phyloP scores from a whole-genome alignment of 2,113 vertebrate genomes.

The Paralichthys olivaceus region DNA sequence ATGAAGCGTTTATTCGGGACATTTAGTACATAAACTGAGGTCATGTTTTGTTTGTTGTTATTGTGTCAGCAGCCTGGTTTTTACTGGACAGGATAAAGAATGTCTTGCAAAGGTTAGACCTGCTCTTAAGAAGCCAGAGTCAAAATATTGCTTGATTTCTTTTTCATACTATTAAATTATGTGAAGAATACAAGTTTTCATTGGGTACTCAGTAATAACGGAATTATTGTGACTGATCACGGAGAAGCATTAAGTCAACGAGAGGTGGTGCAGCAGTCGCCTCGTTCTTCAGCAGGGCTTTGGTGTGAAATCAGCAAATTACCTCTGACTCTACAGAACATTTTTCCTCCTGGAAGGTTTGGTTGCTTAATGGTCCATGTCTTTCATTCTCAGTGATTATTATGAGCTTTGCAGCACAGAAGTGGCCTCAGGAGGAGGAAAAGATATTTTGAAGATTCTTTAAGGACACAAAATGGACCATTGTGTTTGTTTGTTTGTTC shows the following conservation, averaged over 20 bases:
- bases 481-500: not conserved
- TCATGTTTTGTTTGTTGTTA: not conserved
- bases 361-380: not conserved
- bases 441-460: not conserved
- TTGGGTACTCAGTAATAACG: too few species aligned
- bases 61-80: not conserved
- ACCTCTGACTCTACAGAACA: too few species aligned
- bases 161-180: not conserved
- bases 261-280: too few species aligned
- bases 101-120: not conserved
- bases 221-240: too few species aligned
- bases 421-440: not conserved
- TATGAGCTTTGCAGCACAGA: not conserved
- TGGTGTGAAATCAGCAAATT: too few species aligned
- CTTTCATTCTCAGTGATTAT: slow-evolving; percentile 1
- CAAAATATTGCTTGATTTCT: not conserved
- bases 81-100: not conserved
- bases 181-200: not conserved
- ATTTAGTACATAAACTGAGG: not conserved
- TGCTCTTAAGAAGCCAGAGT: not conserved
- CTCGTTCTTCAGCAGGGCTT: too few species aligned
- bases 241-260: too few species aligned
- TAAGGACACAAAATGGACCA: not conserved
- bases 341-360: not conserved
- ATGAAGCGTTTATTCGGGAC: not conserved